Conservation (phyloP, 1,140 invertebrate species). For the Paracyclopina nana region DNA sequence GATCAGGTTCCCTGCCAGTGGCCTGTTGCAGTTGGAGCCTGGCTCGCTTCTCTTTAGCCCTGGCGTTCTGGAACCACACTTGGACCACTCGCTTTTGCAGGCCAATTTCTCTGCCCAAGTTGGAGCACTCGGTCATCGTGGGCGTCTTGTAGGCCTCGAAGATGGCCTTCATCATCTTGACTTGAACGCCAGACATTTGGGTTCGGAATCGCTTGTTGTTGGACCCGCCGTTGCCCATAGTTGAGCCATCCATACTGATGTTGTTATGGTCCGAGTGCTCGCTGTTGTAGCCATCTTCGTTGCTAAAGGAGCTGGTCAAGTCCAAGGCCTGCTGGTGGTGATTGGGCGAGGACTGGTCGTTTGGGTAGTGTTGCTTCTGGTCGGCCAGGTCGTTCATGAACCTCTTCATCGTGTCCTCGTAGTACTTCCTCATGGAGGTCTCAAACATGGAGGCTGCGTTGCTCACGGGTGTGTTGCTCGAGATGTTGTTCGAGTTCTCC, state of each 20-base stretch:
- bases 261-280: constrained; percentile 2
- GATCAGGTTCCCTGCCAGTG: constrained; percentile 3
- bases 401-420: constrained; percentile 74
- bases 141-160: constrained; percentile 90
- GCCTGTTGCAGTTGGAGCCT: constrained; percentile 28
- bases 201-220: constrained; percentile 58
- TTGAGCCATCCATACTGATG: neutral
- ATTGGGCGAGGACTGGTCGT: constrained; percentile 41
- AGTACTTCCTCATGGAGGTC: constrained; percentile 65
- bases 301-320: constrained; percentile 16
- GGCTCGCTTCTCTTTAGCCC: constrained; percentile 26
- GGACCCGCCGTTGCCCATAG: constrained; percentile 17
- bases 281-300: constrained; percentile 18
- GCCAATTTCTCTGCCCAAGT: constrained; percentile 70
- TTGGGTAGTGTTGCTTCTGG: neutral
- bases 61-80: constrained; percentile 56
- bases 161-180: constrained; percentile 81
- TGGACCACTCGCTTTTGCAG: constrained; percentile 88
- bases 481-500: constrained; percentile 29
- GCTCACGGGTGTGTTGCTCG: constrained; percentile 41
- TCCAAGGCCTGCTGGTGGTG: constrained; percentile 41
- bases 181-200: constrained; percentile 57
- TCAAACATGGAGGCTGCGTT: constrained; percentile 40
- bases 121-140: constrained; percentile 89
- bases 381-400: constrained; percentile 46